Base-by-base conservation (phyloP, 2,113 vertebrate genomes). In the Chloroceryle aenea region DNA sequence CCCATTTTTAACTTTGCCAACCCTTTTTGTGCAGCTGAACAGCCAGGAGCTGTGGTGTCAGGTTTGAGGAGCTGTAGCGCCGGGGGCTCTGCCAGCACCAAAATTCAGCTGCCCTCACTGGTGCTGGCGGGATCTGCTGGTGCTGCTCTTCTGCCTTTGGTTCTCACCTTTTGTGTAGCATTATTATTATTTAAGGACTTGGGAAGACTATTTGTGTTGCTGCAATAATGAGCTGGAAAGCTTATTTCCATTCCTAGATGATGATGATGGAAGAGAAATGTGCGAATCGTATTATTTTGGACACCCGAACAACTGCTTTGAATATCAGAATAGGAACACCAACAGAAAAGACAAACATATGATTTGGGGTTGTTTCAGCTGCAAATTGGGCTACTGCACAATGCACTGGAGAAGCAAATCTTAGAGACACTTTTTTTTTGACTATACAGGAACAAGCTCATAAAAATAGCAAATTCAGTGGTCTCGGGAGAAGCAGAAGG, bases 301-400 rank as follows among this genome's bases (percentile, higher is more conserved):
- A 68, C 72, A 14, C 34, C 56, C 0, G 50, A 91, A 36, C 12
- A 66, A 66, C 20, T 0, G 30, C 0, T 0, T 2, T 27, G 58
- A 81, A 20, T 1, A 34, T 38, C 5, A 7, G 12, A 19, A 68
- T 2, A 40, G 26, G 32, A 63, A 74, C 0, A 14, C 10, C 2
- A 12, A 83, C 40, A 81, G 48, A 15, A n/a, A 85, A 78, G 43
- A 38, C 42, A 87, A 87, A 68, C 10, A 64, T 56, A 66, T 10
- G 6, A 43, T 36, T 45, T 80, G 69, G 12, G 81, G 40, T 9
- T 15, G 11, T 66, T 91, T 42, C 43, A 79, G 74, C 78, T 61
- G 64, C 55, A 91, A 77, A 81, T 10, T 59, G 74, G 43, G 71
- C 75, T 76, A 48, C 53, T 55, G 62, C 66, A 61, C 56, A 15